Conservation (phyloP, 2,888 invertebrate species). For the Aquatica leii region DNA sequence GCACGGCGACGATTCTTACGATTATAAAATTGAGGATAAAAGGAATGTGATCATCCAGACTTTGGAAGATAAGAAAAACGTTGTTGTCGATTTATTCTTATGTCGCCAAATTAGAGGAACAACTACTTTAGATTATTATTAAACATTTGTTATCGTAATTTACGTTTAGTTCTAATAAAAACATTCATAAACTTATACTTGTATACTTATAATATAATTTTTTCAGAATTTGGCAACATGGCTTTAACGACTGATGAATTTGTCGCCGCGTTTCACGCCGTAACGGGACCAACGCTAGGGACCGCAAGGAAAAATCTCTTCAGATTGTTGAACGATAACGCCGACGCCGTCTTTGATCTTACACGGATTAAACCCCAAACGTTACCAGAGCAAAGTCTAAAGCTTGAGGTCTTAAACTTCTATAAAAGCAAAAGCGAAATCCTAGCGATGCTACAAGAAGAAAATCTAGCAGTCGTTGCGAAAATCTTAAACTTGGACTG, state of each 20-base stretch:
- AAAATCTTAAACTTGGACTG: conserved; percentile 32
- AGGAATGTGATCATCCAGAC: background rate
- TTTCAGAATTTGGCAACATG: background rate
- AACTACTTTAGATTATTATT: background rate
- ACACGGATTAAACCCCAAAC: conserved; percentile 15
- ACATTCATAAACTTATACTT: no score
- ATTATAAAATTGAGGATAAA: background rate
- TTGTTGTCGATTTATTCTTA: background rate
- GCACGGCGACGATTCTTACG: background rate
- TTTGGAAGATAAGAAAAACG: background rate
- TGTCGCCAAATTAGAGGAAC: conserved; percentile 2
- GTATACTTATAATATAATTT: no score
- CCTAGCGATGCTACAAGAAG: conserved; percentile 24
- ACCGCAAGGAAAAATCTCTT: conserved; percentile 12
- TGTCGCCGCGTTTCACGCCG: conserved; percentile 12
- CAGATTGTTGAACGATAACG: conserved; percentile 1
- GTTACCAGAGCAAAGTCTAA: conserved; percentile 14
- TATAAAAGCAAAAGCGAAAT: conserved; percentile 24
- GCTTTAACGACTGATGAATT: conserved; percentile 10
- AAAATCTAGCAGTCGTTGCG: conserved; percentile 23
- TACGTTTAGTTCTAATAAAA: no score
- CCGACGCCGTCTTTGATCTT: conserved; percentile 4
- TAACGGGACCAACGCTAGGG: conserved; percentile 7
- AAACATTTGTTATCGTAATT: no score
- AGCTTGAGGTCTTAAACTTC: conserved; percentile 25